phyloP scores from a whole-genome alignment of 1,140 invertebrate species.

The Drosophila oshimai region DNA sequence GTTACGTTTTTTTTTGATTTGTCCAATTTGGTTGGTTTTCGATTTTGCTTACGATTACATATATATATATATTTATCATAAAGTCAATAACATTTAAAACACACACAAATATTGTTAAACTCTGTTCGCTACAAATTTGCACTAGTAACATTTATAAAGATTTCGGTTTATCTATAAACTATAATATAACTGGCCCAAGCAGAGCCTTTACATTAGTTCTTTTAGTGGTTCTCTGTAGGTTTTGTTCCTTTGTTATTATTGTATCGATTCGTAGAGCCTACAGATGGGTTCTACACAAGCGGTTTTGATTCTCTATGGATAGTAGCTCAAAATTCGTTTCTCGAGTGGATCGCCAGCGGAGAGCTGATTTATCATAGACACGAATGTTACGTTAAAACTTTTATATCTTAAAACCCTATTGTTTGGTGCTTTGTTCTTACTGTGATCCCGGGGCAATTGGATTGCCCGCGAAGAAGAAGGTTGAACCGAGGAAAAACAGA shows the following conservation, averaged over 20 bases:
- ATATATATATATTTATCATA: constrained; percentile 65
- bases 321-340: constrained; percentile 55
- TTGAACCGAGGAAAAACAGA: constrained; percentile 54
- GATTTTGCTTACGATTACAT: constrained; percentile 24
- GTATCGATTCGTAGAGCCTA: constrained; percentile 57
- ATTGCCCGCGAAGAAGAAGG: constrained; percentile 51
- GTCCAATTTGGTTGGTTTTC: constrained; percentile 33
- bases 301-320: constrained; percentile 10
- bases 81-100: constrained; percentile 82
- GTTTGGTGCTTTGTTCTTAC: constrained; percentile 83
- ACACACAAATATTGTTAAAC: constrained; percentile 68
- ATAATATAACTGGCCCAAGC: constrained; percentile 23
- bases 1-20: constrained; percentile 4
- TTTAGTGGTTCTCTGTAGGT: constrained; percentile 11
- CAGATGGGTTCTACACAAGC: constrained; percentile 48
- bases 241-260: constrained; percentile 49
- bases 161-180: constrained; percentile 29
- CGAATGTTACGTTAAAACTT: constrained; percentile 53
- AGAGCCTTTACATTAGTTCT: constrained; percentile 2
- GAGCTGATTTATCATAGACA: constrained; percentile 32
- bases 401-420: constrained; percentile 70
- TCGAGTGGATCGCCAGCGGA: constrained; percentile 3
- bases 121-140: constrained; percentile 70
- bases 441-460: constrained; percentile 69
- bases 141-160: constrained; percentile 72